Conservation (phyloP, 1,140 invertebrate genomes). For the Agrypnia vestita region DNA sequence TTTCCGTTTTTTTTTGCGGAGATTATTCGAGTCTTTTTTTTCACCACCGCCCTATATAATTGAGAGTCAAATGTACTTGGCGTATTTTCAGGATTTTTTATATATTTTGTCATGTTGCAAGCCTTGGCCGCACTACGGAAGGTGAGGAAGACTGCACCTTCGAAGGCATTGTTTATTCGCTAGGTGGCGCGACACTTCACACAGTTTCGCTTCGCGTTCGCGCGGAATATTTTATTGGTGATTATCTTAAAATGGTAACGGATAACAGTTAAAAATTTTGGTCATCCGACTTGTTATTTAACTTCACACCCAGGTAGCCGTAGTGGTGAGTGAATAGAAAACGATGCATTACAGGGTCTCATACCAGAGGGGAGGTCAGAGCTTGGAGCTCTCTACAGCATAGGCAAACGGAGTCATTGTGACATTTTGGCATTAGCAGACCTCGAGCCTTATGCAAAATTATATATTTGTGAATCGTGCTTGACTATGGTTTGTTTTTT, state of each 20-base stretch:
- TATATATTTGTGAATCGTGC: slow-evolving; percentile 15
- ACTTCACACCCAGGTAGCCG: slow-evolving; percentile 5
- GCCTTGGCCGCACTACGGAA: neutral
- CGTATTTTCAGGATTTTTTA: no score
- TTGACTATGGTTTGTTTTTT: neutral
- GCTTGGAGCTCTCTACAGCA: neutral
- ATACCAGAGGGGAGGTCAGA: no score
- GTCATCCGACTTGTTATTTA: slow-evolving; percentile 47
- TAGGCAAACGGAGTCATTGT: neutral
- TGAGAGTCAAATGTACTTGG: no score
- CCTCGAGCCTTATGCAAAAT: slow-evolving; percentile 6
- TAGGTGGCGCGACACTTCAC: slow-evolving; percentile 35
- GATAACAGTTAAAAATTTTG: slow-evolving; percentile 59
- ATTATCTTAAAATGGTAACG: slow-evolving; percentile 59
- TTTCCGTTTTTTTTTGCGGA: no score
- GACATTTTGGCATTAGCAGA: neutral
- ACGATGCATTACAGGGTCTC: slow-evolving; percentile 31
- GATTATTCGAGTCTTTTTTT: no score
- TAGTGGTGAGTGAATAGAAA: slow-evolving; percentile 44
- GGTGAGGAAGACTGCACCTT: slow-evolving; percentile 15
- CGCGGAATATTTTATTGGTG: slow-evolving; percentile 56
- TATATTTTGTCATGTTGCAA: no score
- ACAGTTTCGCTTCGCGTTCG: slow-evolving; percentile 41
- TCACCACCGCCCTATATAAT: no score
- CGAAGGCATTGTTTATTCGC: slow-evolving; percentile 10